Base-by-base conservation (phyloP, 2,113 vertebrate genomes). In the Melospiza melodia region DNA sequence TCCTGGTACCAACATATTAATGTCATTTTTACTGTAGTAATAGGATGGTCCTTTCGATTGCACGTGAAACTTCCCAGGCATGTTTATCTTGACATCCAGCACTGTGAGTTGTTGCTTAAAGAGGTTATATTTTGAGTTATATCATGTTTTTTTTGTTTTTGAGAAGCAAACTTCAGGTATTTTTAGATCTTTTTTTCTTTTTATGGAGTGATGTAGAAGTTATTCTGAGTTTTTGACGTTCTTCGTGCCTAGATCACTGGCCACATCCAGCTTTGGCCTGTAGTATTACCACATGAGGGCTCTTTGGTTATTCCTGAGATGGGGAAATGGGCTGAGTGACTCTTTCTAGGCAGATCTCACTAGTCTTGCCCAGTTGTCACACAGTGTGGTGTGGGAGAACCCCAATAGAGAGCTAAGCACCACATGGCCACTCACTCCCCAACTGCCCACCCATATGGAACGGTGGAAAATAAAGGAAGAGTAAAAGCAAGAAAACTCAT, bases 381-480 rank as follows among this genome's bases (percentile, higher is more conserved):
- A 1, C 33, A 10, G 5, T 21, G 12, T 67, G 19, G 13, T 43
- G 15, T 27, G 51, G 18, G 33, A 54, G 61, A 61, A 25, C 30
- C 15, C 30, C n/a, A 18, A 13, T 0, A 35, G 31, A 31, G 22
- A 54, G 43, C 48, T 41, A 27, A 72, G 58, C 24, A 75, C 37
- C 31, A 18, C 22, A 9, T 9, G 28, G 46, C 20, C 3, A 1
- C 44, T 77, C 35, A 13, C 31, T 19, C 6, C 15, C 15, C 43
- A 28, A 0, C n/a, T 3, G 1, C 10, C 23, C 54, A 39, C 11
- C 6, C 19, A 20, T 49, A 44, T 15, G 11, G 49, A 39, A 37
- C 4, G 5, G 8, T 17, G 19, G 3, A 37, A 41, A 54, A 58
- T 4, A 62, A 62, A 44, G 15, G 5, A 72, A 44, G 62, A 75